phyloP scores from a whole-genome alignment of 1,140 invertebrate species.

The Copidosoma floridanum region DNA sequence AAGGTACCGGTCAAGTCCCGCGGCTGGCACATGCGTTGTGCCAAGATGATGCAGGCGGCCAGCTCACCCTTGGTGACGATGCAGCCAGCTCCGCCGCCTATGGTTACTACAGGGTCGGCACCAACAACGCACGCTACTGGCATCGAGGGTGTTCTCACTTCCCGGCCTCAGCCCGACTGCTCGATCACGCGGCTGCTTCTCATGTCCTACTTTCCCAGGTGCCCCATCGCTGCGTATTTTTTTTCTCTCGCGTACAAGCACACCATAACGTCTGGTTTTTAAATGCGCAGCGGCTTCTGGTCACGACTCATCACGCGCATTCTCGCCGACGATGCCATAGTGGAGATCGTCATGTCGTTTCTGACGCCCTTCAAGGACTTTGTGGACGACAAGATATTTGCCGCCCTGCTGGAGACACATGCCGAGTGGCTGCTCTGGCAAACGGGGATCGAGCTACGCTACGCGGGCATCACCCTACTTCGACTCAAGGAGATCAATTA shows the following conservation, averaged over 20 bases:
- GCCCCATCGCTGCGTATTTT: too few species aligned
- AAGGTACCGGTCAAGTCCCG: slow-evolving; percentile 71
- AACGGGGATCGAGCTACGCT: slow-evolving; percentile 85
- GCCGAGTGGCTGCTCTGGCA: slow-evolving; percentile 96
- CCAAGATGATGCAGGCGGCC: slow-evolving; percentile 60
- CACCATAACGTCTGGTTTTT: too few species aligned
- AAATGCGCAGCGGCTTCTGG: slow-evolving; percentile 81
- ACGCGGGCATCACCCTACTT: slow-evolving; percentile 78
- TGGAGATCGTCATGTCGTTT: slow-evolving; percentile 71
- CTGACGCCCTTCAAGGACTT: slow-evolving; percentile 51
- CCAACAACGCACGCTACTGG: slow-evolving; percentile 30
- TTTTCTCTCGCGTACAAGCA: too few species aligned
- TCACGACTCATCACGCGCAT: slow-evolving; percentile 89
- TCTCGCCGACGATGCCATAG: slow-evolving; percentile 83
- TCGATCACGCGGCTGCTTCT: slow-evolving; percentile 71
- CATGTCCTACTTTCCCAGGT: slow-evolving; percentile 91
- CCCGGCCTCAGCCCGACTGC: slow-evolving; percentile 57
- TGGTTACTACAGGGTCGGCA: slow-evolving; percentile 40
- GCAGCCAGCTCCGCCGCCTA: too few species aligned
- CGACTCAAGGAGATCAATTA: slow-evolving; percentile 80
- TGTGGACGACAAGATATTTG: slow-evolving; percentile 65
- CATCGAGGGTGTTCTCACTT: slow-evolving; percentile 46
- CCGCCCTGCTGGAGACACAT: slow-evolving; percentile 64
- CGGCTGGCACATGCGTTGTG: slow-evolving; percentile 65
- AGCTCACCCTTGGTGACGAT: too few species aligned